Evolutionary conservation across 2,797 vertebrate species (phyloP).

Genomic region (Carduelis carduelis): DNA sequence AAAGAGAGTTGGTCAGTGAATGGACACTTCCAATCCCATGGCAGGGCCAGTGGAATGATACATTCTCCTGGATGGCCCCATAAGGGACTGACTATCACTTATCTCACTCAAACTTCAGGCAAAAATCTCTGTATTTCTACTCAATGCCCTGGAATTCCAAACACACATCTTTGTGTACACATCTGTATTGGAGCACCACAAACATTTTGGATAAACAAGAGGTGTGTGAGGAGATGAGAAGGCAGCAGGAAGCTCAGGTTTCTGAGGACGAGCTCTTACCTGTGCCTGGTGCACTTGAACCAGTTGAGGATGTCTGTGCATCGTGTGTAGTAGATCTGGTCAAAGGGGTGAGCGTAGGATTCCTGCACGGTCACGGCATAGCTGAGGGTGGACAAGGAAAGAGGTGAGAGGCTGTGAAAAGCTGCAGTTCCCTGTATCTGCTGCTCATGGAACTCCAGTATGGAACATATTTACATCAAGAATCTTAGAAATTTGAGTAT

Average conservation of each 20-base stretch:
- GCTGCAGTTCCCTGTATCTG: not conserved
- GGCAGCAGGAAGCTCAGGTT: not conserved
- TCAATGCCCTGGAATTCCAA: not conserved
- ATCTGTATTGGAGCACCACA: not conserved
- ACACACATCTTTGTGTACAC: not conserved
- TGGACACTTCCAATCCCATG: not conserved
- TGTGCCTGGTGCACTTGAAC: slow-evolving; percentile 98
- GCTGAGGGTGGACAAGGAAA: slow-evolving; percentile 68
- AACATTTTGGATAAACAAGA: not conserved
- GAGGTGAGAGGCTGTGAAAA: not conserved
- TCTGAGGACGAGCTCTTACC: slow-evolving; percentile 76
- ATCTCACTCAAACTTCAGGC: not conserved
- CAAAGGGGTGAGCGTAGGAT: slow-evolving; percentile 94
- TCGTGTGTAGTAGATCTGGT: slow-evolving; percentile 98
- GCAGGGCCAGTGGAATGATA: not conserved
- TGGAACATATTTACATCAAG: not conserved
- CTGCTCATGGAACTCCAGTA: not conserved
- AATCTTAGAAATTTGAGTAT: not conserved
- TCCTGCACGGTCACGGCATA: slow-evolving; percentile 98
- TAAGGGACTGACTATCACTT: not conserved
- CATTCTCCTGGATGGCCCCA: not conserved
- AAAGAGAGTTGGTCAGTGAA: not conserved
- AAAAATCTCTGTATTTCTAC: not conserved
- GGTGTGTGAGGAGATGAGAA: not conserved
- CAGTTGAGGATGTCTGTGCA: slow-evolving; percentile 99